Base-by-base conservation (phyloP, 2,113 vertebrate genomes). In the Pelvicachromis taeniatus region DNA sequence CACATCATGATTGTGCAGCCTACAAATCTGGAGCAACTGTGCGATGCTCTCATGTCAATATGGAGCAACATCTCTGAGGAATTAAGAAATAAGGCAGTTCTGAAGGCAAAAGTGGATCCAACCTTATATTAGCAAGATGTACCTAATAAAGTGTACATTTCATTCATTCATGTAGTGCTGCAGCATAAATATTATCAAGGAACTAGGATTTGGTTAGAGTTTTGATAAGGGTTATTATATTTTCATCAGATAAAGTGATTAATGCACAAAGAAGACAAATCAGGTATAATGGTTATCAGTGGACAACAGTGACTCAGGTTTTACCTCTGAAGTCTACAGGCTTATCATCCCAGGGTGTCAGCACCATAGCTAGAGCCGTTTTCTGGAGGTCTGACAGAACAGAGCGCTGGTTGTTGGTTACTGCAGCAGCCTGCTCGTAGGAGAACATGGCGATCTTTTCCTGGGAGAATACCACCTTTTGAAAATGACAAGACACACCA, bases 351-450 rank as follows among this genome's bases (percentile, higher is more conserved):
- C 91, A 94, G 1, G 94, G 95, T 5, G 94, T 95, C 56, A 97
- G 91, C 56, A 96, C 96, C 95, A 96, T 93, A 33, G 89, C 93
- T 63, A 97, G 87, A 14, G 96, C 96, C 1, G 84, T 95, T 80
- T 23, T 93, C 90, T 97, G 96, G 5, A 95, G 61, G 1, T 85
- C 54, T 5, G 91, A 90, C 80, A 97, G 87, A 50, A 77, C 89
- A 6, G 68, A 4, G 4, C 86, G 56, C 88, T 97, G 96, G 50
- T 85, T 83, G 0, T 77, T 9, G 2, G 96, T 97, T 38, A 97
- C 93, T 8, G 93, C 95, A 5, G 85, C 61, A 1, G 95, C 97
- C 92, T 97, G 97, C 81, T 96, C 95, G n/a, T 96, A 96, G 38
- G 95, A 95, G 81, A 97, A 96, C 94, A 95, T 88, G 53, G 89